Evolutionary conservation across 2,888 invertebrate species (phyloP).

Genomic region (Meganola albula): DNA sequence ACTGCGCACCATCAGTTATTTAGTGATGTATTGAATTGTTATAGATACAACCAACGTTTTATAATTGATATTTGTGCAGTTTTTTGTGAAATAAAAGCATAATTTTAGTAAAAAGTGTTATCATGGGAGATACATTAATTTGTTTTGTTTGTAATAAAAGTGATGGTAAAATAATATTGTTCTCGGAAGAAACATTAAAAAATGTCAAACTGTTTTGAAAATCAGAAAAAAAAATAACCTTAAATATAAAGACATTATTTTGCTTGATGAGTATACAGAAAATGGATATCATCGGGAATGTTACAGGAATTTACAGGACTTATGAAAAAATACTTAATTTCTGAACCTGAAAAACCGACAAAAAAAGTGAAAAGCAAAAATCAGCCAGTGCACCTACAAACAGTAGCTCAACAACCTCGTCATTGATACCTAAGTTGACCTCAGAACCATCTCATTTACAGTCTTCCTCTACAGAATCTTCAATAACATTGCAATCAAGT

Average conservation of each 20-base stretch:
- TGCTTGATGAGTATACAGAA: conserved; percentile 16
- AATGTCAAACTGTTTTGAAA: conserved; percentile 15
- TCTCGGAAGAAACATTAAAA: conserved; percentile 12
- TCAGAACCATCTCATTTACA: conserved; percentile 7
- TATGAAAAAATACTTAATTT: conserved; percentile 12
- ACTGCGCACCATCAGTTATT: too few relatives aligned
- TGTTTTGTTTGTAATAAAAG: conserved; percentile 17
- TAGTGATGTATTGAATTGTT: too few relatives aligned
- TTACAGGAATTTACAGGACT: conserved; percentile 14
- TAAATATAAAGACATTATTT: conserved; percentile 15
- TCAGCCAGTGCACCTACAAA: too few relatives aligned
- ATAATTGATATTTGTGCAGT: too few relatives aligned
- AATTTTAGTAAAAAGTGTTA: too few relatives aligned
- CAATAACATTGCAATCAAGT: too few relatives aligned
- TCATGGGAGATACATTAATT: too few relatives aligned
- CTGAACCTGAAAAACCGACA: too few relatives aligned
- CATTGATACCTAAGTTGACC: conserved; percentile 5
- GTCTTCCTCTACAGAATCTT: conserved; percentile 7
- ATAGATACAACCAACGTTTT: too few relatives aligned
- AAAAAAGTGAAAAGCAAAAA: too few relatives aligned
- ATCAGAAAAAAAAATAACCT: conserved; percentile 13
- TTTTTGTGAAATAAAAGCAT: too few relatives aligned
- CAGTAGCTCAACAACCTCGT: conserved; percentile 9
- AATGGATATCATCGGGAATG: conserved; percentile 15
- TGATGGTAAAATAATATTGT: conserved; percentile 15